Evolutionary conservation across 2,888 invertebrate genomes (phyloP).

Genomic region (Tortrix viridana): DNA sequence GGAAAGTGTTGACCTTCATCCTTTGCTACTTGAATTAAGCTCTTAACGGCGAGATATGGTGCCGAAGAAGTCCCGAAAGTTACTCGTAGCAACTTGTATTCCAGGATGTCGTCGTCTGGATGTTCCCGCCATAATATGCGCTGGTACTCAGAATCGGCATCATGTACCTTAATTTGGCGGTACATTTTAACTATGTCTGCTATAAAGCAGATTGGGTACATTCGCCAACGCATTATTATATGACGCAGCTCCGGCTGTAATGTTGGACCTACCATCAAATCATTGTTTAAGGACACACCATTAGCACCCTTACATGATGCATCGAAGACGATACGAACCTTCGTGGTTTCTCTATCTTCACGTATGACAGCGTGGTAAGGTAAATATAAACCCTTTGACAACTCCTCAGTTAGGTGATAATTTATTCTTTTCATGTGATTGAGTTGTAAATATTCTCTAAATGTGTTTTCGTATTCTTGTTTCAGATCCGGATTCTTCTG

Average conservation of each 20-base stretch:
- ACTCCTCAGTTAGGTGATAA: neutral
- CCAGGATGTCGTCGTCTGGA: slow-evolving; percentile 14
- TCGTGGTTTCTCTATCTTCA: slow-evolving; percentile 35
- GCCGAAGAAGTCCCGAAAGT: slow-evolving; percentile 42
- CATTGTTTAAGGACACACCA: slow-evolving; percentile 43
- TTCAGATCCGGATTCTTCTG: slow-evolving; percentile 33
- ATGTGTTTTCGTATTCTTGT: slow-evolving; percentile 13
- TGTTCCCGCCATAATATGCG: slow-evolving; percentile 40
- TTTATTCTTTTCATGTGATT: slow-evolving; percentile 10
- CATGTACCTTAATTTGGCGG: slow-evolving; percentile 36
- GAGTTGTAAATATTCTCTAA: slow-evolving; percentile 17
- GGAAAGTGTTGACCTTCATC: slow-evolving; percentile 35
- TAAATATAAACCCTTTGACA: slow-evolving; percentile 18
- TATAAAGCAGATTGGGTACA: slow-evolving; percentile 36
- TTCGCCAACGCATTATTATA: slow-evolving; percentile 45
- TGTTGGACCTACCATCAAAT: slow-evolving; percentile 43
- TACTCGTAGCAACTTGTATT: slow-evolving; percentile 35
- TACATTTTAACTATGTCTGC: slow-evolving; percentile 51
- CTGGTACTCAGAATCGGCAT: slow-evolving; percentile 38
- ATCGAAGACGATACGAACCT: slow-evolving; percentile 41
- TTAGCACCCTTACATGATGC: slow-evolving; percentile 35
- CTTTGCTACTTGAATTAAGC: slow-evolving; percentile 28
- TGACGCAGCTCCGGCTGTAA: slow-evolving; percentile 46
- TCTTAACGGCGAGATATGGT: slow-evolving; percentile 40
- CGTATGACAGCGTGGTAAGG: slow-evolving; percentile 42